Conservation (phyloP, 1,140 invertebrate species). For the Octopus sinensis region DNA sequence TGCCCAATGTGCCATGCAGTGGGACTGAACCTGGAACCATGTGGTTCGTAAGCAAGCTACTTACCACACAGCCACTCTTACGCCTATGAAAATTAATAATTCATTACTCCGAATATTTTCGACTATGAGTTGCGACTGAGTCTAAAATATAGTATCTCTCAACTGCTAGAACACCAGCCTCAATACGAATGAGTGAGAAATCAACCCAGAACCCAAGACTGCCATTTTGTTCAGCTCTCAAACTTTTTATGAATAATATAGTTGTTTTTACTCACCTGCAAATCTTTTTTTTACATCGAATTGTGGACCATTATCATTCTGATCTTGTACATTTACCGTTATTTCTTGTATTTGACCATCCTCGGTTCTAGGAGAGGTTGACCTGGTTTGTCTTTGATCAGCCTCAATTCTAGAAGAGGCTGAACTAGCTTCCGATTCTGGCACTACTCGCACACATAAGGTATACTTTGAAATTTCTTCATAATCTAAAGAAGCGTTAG, state of each 20-base stretch:
- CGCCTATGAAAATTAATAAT: no score
- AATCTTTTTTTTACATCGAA: conserved; percentile 20
- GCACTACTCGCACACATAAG: neutral
- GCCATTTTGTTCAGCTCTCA: neutral
- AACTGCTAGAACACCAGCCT: no score
- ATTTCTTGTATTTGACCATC: conserved; percentile 15
- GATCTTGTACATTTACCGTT: conserved; percentile 28
- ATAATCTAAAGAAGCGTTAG: neutral
- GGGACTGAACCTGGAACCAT: no score
- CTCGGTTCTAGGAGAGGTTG: neutral
- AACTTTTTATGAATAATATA: neutral
- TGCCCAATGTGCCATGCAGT: no score
- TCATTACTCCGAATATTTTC: no score
- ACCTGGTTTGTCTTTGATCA: neutral
- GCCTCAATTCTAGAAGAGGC: neutral
- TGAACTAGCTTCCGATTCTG: neutral
- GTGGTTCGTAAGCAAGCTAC: no score
- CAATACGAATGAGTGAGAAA: no score
- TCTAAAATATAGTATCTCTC: no score
- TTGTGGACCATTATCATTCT: conserved; percentile 37
- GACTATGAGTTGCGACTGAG: no score
- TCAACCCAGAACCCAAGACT: no score
- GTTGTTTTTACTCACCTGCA: conserved; percentile 23
- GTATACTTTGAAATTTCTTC: neutral
- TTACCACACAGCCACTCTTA: no score